These are phyloP conservation scores for Tolmerus cingulatus DNA, from an alignment of 2,888 invertebrate species.

Conservation along the genomic window DNA sequence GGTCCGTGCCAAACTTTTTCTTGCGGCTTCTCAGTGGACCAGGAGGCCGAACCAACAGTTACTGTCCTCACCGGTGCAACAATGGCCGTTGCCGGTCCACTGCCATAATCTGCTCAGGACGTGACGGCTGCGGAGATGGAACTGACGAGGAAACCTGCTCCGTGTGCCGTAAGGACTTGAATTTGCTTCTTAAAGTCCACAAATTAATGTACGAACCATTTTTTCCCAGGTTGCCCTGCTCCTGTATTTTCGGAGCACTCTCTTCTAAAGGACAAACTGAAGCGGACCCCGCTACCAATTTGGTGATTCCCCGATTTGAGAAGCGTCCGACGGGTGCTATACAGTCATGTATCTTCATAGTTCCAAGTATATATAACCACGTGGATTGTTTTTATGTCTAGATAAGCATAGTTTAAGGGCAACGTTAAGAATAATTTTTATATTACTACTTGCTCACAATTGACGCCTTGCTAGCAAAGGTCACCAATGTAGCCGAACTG, in stretches of 20 bases:
- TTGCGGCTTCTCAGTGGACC: constrained; percentile 57
- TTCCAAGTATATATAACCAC: constrained; percentile 30
- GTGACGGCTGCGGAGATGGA: constrained; percentile 91
- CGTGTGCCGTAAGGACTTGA: constrained; percentile 79
- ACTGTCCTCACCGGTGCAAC: constrained; percentile 83
- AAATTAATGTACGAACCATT: background rate
- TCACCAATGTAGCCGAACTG: background rate
- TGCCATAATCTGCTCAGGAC: constrained; percentile 88
- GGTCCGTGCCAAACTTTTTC: constrained; percentile 62
- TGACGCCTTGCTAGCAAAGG: constrained; percentile 40
- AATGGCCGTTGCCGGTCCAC: constrained; percentile 89
- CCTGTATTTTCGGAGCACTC: constrained; percentile 51
- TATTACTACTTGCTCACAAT: background rate
- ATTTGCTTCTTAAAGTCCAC: background rate
- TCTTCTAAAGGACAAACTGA: background rate
- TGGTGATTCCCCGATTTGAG: background rate
- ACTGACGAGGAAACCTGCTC: constrained; percentile 85
- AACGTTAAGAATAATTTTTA: background rate
- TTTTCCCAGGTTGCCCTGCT: constrained; percentile 67
- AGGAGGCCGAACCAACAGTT: constrained; percentile 52
- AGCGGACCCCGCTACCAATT: constrained; percentile 18
- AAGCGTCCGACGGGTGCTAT: constrained; percentile 28
- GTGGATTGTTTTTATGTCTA: constrained; percentile 33
- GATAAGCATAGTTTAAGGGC: background rate
- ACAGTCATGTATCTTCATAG: constrained; percentile 40